These are phyloP conservation scores for Perognathus longimembris DNA, from an alignment of 2,113 vertebrate genomes.

Conservation along the genomic window DNA sequence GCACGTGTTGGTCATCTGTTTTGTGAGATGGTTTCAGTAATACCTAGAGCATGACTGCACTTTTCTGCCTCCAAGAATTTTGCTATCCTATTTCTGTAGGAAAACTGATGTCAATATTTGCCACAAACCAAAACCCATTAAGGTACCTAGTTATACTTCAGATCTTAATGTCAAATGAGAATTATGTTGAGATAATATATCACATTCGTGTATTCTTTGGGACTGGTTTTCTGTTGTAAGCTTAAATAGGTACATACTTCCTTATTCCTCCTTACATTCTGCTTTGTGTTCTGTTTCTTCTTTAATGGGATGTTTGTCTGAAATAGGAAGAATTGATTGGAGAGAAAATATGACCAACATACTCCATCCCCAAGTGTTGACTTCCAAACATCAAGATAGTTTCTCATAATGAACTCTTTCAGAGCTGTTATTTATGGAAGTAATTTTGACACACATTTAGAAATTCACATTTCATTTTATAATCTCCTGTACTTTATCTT, in stretches of 20 bases:
- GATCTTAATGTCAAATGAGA: slow-evolving; percentile 11
- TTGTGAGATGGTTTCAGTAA: slow-evolving; percentile 12
- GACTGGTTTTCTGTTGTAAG: background rate
- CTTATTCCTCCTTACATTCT: background rate
- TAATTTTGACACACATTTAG: slow-evolving; percentile 31
- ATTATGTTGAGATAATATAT: slow-evolving; percentile 38
- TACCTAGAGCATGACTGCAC: background rate
- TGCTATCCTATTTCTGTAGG: background rate
- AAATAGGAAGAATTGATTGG: slow-evolving; percentile 1
- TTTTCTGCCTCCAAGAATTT: background rate
- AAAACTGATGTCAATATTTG: slow-evolving; percentile 19
- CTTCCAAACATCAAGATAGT: slow-evolving; percentile 38
- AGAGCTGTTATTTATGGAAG: slow-evolving; percentile 34
- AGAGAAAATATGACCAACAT: slow-evolving; percentile 14
- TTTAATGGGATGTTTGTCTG: slow-evolving; percentile 28
- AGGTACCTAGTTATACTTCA: background rate
- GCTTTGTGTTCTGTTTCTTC: background rate
- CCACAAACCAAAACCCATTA: slow-evolving; percentile 23
- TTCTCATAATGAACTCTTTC: background rate
- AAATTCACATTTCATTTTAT: slow-evolving; percentile 30
- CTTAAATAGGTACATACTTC: background rate
- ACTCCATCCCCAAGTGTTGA: slow-evolving; percentile 46
- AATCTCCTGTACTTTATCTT: background rate
- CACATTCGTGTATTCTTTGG: background rate
- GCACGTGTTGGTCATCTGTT: background rate